Evolutionary conservation across 2,888 invertebrate species (phyloP).

Genomic region (Lagria hirta): DNA sequence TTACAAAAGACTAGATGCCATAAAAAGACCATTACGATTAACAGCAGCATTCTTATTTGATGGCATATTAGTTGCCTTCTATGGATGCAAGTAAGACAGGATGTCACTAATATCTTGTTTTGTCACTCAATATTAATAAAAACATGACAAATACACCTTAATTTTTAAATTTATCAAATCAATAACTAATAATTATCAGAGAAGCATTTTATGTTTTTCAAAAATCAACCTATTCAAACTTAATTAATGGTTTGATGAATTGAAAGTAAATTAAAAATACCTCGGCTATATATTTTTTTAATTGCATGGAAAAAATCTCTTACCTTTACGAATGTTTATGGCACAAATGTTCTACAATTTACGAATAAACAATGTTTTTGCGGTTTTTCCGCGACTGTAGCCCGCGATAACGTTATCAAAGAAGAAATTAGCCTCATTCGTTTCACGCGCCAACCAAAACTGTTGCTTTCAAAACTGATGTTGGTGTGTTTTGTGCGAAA

Average conservation of each 20-base stretch:
- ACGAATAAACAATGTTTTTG: too few relatives aligned
- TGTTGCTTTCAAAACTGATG: conserved; percentile 21
- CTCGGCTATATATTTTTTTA: too few relatives aligned
- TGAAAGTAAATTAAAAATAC: too few relatives aligned
- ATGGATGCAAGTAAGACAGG: conserved; percentile 20
- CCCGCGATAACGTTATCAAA: conserved; percentile 9
- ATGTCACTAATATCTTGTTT: conserved; percentile 18
- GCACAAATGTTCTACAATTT: too few relatives aligned
- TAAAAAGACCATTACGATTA: conserved; percentile 19
- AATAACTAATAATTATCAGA: too few relatives aligned
- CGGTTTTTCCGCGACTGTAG: too few relatives aligned
- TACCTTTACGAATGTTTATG: too few relatives aligned
- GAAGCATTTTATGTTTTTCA: too few relatives aligned
- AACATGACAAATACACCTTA: conserved; percentile 1
- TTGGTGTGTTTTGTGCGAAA: conserved; percentile 16
- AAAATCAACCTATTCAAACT: too few relatives aligned
- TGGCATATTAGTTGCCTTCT: conserved; percentile 21
- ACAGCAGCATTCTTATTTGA: conserved; percentile 13
- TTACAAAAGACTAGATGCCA: conserved; percentile 18
- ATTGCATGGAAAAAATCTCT: conserved; percentile 5
- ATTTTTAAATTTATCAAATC: background rate
- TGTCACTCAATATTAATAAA: conserved; percentile 5
- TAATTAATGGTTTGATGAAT: too few relatives aligned
- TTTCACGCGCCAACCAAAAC: conserved; percentile 17
- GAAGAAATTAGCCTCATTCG: conserved; percentile 14